Evolutionary conservation across 2,113 vertebrate species (phyloP), one percentile per base, ranked within the genome.

Genomic region (Glaucomys volans): DNA sequence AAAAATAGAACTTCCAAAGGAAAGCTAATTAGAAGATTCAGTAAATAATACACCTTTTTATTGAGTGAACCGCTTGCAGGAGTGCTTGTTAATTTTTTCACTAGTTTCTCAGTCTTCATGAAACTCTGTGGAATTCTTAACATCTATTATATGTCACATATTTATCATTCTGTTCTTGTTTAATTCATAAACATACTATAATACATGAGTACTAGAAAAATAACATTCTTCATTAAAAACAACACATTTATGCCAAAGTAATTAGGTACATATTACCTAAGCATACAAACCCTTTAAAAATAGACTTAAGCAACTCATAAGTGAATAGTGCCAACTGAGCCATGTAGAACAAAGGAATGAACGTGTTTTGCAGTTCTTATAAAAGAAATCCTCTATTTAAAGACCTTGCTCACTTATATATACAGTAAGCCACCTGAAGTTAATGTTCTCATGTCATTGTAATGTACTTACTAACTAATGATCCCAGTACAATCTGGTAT

Each of bases 1-100:
- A 90, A 57, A 95, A 89, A 84, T 52, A 92, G 87, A 81, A 87
- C 18, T 87, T 94, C 35, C 64, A 87, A 54, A 79, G 44, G 20
- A 67, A 87, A 52, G 14, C 57, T 90, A 89, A 79, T 92, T 87
- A 80, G 62, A 81, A 28, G 37, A 37, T 4, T 67, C 2, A n/a
- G 37, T 76, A 67, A 95, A 90, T 37, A 75, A 5, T 30, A 8
- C 8, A 42, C 16, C 7, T 69, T 93, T 94, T 77, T 40, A 69
- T 10, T 79, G 9, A 69, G 12, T 80, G 84, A 89, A 87, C 8
- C 28, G 30, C 62, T n/a, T 89, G 4, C 17, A 44, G 35, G 16
- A 75, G 79, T 79, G 12, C 42, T 72, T 91, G 7, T 24, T 89
- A 50, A 71, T 76, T 52, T 71, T 69, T 83, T 85, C 18, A n/a